Conservation (phyloP, 2,888 invertebrate species). For the Corythucha ciliata region DNA sequence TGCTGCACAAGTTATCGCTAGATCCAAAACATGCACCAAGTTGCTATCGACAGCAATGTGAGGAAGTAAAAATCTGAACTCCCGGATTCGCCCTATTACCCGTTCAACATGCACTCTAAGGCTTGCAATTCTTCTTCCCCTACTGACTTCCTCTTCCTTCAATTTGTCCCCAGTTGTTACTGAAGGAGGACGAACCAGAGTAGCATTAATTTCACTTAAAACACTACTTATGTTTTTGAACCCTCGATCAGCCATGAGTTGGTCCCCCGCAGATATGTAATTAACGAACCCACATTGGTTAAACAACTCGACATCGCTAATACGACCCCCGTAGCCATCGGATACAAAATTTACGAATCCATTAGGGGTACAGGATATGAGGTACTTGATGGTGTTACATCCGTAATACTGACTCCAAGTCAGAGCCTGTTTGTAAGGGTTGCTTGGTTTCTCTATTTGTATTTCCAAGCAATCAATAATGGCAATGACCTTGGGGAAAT, state of each 20-base stretch:
- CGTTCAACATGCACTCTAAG: conserved; percentile 22
- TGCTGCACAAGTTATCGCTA: too few species aligned
- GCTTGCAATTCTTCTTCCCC: conserved; percentile 16
- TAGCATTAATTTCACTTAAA: too few species aligned
- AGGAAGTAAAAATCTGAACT: too few species aligned
- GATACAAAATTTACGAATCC: too few species aligned
- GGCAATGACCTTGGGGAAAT: conserved; percentile 27
- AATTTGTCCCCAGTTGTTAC: background rate
- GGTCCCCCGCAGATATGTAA: background rate
- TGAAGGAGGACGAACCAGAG: background rate
- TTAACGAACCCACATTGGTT: background rate
- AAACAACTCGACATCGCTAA: background rate
- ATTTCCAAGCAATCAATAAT: conserved; percentile 38
- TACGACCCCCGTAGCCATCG: background rate
- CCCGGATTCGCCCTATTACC: conserved; percentile 19
- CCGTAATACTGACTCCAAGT: background rate
- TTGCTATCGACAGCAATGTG: too few species aligned
- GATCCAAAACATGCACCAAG: too few species aligned
- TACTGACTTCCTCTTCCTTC: background rate
- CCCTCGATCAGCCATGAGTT: background rate
- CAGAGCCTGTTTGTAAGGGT: conserved; percentile 33
- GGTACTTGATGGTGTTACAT: too few species aligned
- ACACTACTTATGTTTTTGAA: background rate
- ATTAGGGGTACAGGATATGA: too few species aligned
- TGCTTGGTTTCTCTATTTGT: conserved; percentile 36